These are phyloP conservation scores for Coelogynopora nodosa DNA, from an alignment of 2,888 invertebrate genomes.

Conservation along the genomic window DNA sequence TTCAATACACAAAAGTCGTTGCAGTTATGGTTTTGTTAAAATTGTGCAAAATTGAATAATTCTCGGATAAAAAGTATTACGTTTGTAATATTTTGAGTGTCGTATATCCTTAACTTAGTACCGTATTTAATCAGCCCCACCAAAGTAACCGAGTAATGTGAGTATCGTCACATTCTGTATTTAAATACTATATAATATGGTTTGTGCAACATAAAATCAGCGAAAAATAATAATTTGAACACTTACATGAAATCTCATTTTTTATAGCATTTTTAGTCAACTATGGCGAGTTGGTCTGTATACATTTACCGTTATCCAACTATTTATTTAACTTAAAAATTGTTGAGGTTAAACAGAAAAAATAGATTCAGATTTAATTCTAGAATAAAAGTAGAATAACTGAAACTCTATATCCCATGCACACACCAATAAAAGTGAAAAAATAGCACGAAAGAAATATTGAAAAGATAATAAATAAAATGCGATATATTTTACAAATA, in stretches of 20 bases:
- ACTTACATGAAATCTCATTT: background rate
- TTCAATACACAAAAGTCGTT: background rate
- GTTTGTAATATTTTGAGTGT: background rate
- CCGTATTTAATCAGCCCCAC: background rate
- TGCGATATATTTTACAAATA: too few relatives aligned
- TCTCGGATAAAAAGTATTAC: background rate
- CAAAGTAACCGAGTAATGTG: background rate
- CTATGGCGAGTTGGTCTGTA: background rate
- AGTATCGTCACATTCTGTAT: background rate
- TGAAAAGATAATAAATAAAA: too few relatives aligned
- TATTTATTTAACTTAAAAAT: too few relatives aligned
- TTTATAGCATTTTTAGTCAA: background rate
- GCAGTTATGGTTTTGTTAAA: background rate
- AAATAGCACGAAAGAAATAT: too few relatives aligned
- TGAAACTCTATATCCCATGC: too few relatives aligned
- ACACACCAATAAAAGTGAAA: too few relatives aligned
- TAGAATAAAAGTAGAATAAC: too few relatives aligned
- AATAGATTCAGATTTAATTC: too few relatives aligned
- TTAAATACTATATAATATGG: background rate
- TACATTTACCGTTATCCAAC: too few relatives aligned
- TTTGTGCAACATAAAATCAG: background rate
- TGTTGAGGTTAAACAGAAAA: too few relatives aligned
- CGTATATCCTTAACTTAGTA: background rate
- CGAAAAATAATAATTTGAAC: background rate
- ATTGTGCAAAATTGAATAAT: background rate